A percentile compares a stretch with the other conserved stretches of the same genome.
Conservation (phyloP, 2,113 vertebrate genomes). For the Pungitius pungitius region DNA sequence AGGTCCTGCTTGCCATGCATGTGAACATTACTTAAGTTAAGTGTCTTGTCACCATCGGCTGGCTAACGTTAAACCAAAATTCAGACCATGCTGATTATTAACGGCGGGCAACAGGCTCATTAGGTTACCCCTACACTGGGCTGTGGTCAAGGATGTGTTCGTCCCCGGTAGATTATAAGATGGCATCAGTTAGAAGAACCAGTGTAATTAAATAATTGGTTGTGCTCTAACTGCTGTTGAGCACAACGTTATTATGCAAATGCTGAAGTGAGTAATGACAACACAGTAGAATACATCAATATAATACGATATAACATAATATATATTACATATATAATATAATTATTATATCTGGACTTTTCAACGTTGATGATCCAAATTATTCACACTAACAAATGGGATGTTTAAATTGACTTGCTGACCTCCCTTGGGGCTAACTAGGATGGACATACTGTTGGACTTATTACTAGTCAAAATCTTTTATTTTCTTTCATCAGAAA, state of each 20-base stretch:
- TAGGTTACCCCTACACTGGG: background rate
- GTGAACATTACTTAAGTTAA: conserved; percentile 5
- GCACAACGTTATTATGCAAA: background rate
- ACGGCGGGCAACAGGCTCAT: background rate
- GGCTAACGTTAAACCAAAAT: background rate
- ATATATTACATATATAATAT: no score
- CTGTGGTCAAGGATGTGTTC: background rate
- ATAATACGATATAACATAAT: no score
- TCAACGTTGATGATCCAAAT: background rate
- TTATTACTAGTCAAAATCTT: background rate
- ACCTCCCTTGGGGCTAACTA: background rate
- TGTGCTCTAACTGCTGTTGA: background rate
- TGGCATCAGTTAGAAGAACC: background rate
- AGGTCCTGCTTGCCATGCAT: conserved; percentile 11
- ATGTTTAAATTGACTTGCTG: no score
- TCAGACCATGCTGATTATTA: background rate
- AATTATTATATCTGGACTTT: background rate
- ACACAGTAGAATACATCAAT: background rate
- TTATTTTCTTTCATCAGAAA: no score
- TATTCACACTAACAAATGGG: background rate
- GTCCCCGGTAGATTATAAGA: background rate
- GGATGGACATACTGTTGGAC: background rate
- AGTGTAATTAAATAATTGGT: background rate
- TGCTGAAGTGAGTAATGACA: background rate
- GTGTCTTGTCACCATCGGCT: background rate